phyloP scores from a whole-genome alignment of 2,888 invertebrate species.

The Lasius platythorax region DNA sequence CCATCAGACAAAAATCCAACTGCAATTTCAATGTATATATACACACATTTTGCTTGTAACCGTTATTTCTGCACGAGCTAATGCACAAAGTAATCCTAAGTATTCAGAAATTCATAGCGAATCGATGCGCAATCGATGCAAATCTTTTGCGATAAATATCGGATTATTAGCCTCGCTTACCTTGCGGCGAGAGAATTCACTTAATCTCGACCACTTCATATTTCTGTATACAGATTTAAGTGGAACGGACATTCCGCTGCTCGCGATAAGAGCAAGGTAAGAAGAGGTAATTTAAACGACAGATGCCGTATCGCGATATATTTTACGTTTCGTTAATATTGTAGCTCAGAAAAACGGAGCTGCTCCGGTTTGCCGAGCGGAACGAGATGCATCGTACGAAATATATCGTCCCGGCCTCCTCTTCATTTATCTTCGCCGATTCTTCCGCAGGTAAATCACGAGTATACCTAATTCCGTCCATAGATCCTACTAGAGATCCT shows the following conservation, averaged over 20 bases:
- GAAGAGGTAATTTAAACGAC: conserved; percentile 35
- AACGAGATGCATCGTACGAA: conserved; percentile 30
- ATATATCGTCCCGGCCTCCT: conserved; percentile 29
- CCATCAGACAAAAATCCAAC: conserved; percentile 19
- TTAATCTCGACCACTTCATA: conserved; percentile 4
- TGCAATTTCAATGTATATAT: neutral
- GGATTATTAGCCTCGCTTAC: neutral
- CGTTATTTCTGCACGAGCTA: neutral
- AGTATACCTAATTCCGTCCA: conserved; percentile 36
- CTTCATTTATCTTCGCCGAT: conserved; percentile 48
- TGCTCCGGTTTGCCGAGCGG: conserved; percentile 26
- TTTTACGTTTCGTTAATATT: conserved; percentile 37
- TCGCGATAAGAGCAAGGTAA: neutral
- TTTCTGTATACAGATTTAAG: neutral
- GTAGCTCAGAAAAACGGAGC: neutral
- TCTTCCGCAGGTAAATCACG: conserved; percentile 6
- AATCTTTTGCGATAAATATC: conserved; percentile 7
- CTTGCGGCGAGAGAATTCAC: neutral
- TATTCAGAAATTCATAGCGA: conserved; percentile 20
- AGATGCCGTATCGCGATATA: conserved; percentile 12
- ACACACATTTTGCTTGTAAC: neutral
- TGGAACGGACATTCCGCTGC: neutral
- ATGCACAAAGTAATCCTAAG: neutral
- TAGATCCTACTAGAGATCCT: conserved; percentile 32
- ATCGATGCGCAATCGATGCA: neutral